Evolutionary conservation across 2,797 vertebrate species (phyloP), one percentile per base, ranked within the genome.

Genomic region (Silurus aristotelis): DNA sequence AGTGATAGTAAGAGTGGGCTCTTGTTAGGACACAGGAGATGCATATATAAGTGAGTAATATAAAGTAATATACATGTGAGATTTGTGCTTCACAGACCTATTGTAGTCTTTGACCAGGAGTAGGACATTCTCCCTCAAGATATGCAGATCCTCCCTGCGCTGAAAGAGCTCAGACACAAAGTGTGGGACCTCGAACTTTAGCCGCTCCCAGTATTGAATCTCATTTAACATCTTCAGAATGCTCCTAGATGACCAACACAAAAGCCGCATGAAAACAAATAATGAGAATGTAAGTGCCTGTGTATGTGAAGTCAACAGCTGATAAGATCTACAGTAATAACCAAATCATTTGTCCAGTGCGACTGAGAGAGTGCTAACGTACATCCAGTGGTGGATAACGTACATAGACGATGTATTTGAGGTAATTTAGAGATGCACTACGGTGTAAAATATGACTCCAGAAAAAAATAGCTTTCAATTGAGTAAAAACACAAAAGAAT

Each of bases 201-300:
- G 91, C 31, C 90, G 91, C n/a, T 97, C 95, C 97, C 97, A 98
- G 92, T 95, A 96, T 64, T 95, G 89, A 61, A 96, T 94, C 91
- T 98, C 97, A 89, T 92, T 92, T 87, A 97, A 96, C 83, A 97
- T 88, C 71, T 92, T 93, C 87, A 96, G 89, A 60, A 97, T 90
- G 76, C 91, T 79, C 87, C 97, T 98, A 87, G 27, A 83, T 12
- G 58, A 84, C 20, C 81, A 60, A 66, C 31, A 56, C 82, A 84
- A 25, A 79, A 25, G 27, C 52, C n/a, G 66, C 48, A 22, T 31
- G 15, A 64, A 71, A 68, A 25, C 56, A 43, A 56, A 38, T 73
- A 70, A 66, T 38, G 63, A 68, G 58, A 38, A 81, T 38, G 80
- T 13, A 38, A 83, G 64, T 84, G 43, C 70, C 66, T 82, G 70